Evolutionary conservation across 2,797 vertebrate species (phyloP).

Genomic region (Nyctibius grandis): DNA sequence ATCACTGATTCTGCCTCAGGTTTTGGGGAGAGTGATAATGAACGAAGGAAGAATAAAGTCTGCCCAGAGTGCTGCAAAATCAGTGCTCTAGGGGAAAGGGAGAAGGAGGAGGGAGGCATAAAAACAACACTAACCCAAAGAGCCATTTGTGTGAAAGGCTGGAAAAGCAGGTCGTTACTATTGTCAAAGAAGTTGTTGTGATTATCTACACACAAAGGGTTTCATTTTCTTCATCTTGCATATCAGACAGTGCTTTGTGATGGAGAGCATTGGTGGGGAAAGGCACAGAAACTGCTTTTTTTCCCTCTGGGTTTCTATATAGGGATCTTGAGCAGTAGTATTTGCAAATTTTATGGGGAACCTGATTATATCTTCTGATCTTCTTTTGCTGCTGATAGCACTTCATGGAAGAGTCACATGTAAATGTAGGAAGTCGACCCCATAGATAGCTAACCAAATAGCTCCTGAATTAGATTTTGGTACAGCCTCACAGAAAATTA

Average conservation of each 20-base stretch:
- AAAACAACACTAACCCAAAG: background rate
- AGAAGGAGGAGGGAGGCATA: background rate
- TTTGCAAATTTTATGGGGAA: background rate
- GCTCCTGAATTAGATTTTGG: background rate
- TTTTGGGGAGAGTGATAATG: background rate
- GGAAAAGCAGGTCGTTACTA: background rate
- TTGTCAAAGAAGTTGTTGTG: background rate
- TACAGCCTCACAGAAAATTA: background rate
- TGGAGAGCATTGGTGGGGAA: background rate
- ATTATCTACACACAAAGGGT: background rate
- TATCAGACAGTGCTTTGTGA: background rate
- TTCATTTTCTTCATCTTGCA: background rate
- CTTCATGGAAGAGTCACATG: background rate
- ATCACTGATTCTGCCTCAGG: background rate
- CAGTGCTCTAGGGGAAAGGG: background rate
- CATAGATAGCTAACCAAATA: background rate
- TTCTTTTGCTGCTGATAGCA: background rate
- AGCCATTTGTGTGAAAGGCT: background rate
- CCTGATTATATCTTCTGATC: background rate
- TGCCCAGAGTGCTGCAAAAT: background rate
- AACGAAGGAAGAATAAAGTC: background rate
- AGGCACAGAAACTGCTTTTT: background rate
- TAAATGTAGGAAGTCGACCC: background rate
- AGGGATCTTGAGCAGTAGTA: background rate
- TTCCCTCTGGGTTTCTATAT: background rate